phyloP scores from a whole-genome alignment of 2,113 vertebrate species.

The Australoheros scitulus region DNA sequence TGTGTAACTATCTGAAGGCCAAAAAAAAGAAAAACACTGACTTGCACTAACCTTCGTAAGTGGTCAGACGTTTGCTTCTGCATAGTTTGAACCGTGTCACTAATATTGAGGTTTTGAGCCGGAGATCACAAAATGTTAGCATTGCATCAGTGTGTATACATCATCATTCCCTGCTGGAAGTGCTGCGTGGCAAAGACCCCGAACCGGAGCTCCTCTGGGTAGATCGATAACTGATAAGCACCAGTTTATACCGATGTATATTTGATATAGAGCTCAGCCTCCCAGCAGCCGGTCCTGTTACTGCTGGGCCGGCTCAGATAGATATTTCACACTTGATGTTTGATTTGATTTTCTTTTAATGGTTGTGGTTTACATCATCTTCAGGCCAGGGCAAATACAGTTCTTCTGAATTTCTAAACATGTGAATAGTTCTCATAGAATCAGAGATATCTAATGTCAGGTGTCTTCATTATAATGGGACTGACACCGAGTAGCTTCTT shows the following conservation, averaged over 20 bases:
- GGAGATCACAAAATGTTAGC: slow-evolving; percentile 42
- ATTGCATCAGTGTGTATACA: slow-evolving; percentile 69
- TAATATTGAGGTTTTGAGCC: slow-evolving; percentile 21
- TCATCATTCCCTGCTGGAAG: slow-evolving; percentile 55
- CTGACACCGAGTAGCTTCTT: not conserved
- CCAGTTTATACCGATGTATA: slow-evolving; percentile 29
- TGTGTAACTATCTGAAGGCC: slow-evolving; percentile 26
- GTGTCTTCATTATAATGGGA: not conserved
- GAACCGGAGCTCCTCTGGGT: slow-evolving; percentile 32
- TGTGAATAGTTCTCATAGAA: slow-evolving; percentile 3
- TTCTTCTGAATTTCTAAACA: not conserved
- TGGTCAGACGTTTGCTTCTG: slow-evolving; percentile 28
- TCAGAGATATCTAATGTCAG: not conserved
- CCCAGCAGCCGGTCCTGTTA: slow-evolving; percentile 39
- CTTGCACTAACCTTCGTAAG: slow-evolving; percentile 34
- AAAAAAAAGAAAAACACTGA: slow-evolving; percentile 25
- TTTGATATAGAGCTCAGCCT: slow-evolving; percentile 37
- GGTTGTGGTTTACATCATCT: slow-evolving; percentile 11
- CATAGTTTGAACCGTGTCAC: slow-evolving; percentile 19
- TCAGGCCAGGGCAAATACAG: not conserved
- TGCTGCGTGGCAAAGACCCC: slow-evolving; percentile 39
- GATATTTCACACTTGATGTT: slow-evolving; percentile 15
- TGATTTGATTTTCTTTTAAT: slow-evolving; percentile 12
- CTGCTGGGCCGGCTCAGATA: slow-evolving; percentile 15
- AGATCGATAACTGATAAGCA: slow-evolving; percentile 33